These are phyloP conservation scores for Pseudois nayaur DNA, from an alignment of 2,113 vertebrate species.

Conservation along the genomic window DNA sequence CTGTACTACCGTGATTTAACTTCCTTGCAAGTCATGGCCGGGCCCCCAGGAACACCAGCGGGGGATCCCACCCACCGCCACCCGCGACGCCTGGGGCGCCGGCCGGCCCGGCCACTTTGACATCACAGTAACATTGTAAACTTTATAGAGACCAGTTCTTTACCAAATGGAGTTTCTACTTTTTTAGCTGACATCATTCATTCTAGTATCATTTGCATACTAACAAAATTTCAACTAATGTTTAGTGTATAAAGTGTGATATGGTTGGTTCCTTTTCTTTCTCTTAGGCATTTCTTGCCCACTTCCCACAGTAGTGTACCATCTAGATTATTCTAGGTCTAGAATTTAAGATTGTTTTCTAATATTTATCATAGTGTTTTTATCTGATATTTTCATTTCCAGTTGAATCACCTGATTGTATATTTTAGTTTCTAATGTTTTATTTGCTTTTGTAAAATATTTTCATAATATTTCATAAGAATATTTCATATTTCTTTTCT, in stretches of 20 bases:
- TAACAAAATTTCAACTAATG: neutral
- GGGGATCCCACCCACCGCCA: no score
- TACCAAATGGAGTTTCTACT: neutral
- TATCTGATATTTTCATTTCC: neutral
- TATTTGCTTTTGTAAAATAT: neutral
- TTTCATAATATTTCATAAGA: neutral
- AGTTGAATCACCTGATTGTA: neutral
- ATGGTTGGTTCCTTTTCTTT: neutral
- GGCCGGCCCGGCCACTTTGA: neutral
- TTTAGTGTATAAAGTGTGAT: neutral
- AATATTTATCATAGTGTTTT: neutral
- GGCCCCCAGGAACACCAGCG: no score
- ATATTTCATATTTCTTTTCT: neutral
- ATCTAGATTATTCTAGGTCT: neutral
- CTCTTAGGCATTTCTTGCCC: neutral
- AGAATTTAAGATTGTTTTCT: conserved; percentile 18
- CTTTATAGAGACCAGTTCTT: neutral
- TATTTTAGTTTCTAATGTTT: neutral
- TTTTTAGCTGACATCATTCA: neutral
- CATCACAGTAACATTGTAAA: neutral
- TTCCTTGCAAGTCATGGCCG: neutral
- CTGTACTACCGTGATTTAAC: neutral
- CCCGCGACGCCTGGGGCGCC: no score
- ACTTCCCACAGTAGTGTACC: neutral
- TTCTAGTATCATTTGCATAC: neutral